Conservation (phyloP, 2,888 invertebrate species). For the Hypomecis punctinalis region DNA sequence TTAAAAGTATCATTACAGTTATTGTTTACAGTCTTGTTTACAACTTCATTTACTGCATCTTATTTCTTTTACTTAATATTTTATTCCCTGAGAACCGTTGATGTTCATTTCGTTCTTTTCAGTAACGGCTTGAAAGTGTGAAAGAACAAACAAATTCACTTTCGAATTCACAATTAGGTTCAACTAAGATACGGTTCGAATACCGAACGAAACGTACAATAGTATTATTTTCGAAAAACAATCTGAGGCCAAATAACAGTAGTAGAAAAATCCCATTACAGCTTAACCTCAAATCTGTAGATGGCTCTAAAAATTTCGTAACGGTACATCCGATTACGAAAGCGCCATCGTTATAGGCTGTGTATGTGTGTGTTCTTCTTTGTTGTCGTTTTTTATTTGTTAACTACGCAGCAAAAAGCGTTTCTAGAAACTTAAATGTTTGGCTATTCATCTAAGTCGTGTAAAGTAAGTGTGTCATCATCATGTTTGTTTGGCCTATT, state of each 20-base stretch:
- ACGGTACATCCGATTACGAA: constrained; percentile 45
- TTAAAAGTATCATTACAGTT: constrained; percentile 6
- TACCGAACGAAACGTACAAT: constrained; percentile 7
- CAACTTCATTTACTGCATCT: not conserved
- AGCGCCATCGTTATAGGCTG: constrained; percentile 34
- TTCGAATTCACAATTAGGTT: constrained; percentile 1
- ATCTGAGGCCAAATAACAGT: constrained; percentile 16
- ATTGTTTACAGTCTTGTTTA: constrained; percentile 11
- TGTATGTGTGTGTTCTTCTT: constrained; percentile 24
- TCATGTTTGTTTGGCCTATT: constrained; percentile 8
- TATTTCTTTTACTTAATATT: not conserved
- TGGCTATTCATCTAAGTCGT: constrained; percentile 9
- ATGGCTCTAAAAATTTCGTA: constrained; percentile 42
- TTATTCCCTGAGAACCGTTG: not conserved
- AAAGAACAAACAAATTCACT: constrained; percentile 4
- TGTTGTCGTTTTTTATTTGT: constrained; percentile 25
- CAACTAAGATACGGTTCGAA: not conserved
- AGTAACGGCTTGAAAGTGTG: not conserved
- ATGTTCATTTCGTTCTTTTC: not conserved
- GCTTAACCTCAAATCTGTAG: constrained; percentile 38
- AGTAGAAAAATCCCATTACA: constrained; percentile 27
- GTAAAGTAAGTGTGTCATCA: constrained; percentile 7
- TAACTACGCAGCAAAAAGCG: constrained; percentile 20
- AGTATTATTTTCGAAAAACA: constrained; percentile 15
- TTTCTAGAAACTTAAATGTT: constrained; percentile 9